Evolutionary conservation across 1,140 invertebrate species (phyloP), one percentile per base, ranked within the genome.

Genomic region (Schmidtea mediterranea): DNA sequence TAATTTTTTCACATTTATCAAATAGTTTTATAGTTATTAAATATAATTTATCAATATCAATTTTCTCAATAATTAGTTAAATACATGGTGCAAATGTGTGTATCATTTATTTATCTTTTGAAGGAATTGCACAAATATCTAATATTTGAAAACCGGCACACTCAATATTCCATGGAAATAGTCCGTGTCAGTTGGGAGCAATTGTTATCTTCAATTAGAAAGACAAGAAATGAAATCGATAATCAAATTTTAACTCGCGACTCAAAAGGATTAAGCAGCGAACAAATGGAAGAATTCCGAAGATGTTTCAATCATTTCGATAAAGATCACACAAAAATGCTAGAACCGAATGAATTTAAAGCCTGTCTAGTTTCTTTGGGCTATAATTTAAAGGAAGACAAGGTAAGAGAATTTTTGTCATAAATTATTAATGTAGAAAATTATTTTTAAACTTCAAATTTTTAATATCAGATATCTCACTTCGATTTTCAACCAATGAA

Each of bases 291-390:
- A 55, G 90, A 98, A 70, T 97, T 92, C 75, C 75, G 89, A 55
- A 77, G 79, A 55, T 89, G 83, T 52, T 98, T 97, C 73, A 92
- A 92, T 69, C 89, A 97, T 72, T 98, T 98, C 67, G 89, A 97
- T 71, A 95, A 94, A 72, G 90, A 87, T 63, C 76, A 83, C 62
- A 84, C 80, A 39, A 80, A 87, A 41, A 76, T 82, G 56, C 70
- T 98, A 48, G 77, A 83, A 54, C 83, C 84, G 21, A 89, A 97
- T 62, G 90, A 98, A 69, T 90, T 94, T 69, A 94, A 92, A 65
- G 89, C 87, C 24, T 97, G 89, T 63, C 73, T 98, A 18, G 83
- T 97, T 50, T 89, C 83, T 36, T 67, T 97, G 48, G 90, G 90
- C 48, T 95, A 95, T 67, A 90, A 84, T 54, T 90, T 95, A 61